phyloP scores from a whole-genome alignment of 2,797 vertebrate genomes.

The Sandelia bainsii region DNA sequence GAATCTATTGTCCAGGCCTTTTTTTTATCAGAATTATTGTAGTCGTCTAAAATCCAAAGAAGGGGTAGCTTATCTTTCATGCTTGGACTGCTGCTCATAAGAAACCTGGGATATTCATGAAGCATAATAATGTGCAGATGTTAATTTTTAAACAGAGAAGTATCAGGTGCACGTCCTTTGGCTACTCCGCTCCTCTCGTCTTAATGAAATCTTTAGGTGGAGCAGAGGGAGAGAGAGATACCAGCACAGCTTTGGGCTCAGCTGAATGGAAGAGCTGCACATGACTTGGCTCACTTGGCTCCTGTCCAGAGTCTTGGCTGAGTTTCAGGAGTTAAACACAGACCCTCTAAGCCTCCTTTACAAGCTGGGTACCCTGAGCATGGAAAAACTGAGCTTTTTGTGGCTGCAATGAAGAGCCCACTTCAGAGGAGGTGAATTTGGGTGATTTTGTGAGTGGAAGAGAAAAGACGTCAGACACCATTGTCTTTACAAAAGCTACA shows the following conservation, averaged over 20 bases:
- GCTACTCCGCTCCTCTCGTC: conserved; percentile 72
- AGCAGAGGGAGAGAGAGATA: conserved; percentile 65
- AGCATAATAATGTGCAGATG: conserved; percentile 83
- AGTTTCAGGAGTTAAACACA: conserved; percentile 87
- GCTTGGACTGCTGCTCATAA: conserved; percentile 65
- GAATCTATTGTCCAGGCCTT: conserved; percentile 47
- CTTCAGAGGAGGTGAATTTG: conserved; percentile 72
- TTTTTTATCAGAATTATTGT: conserved; percentile 43
- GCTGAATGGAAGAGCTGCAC: conserved; percentile 81
- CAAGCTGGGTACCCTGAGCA: conserved; percentile 80
- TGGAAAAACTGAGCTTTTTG: conserved; percentile 80
- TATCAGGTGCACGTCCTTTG: conserved; percentile 84
- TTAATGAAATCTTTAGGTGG: conserved; percentile 84
- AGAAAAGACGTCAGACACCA: conserved; percentile 50
- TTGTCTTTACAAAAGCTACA: conserved; percentile 53
- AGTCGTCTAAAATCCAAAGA: conserved; percentile 58
- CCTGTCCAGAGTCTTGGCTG: conserved; percentile 79
- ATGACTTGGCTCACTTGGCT: conserved; percentile 81
- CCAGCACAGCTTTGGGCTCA: conserved; percentile 74
- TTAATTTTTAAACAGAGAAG: conserved; percentile 86
- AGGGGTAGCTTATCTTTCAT: conserved; percentile 69
- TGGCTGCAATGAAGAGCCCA: conserved; percentile 64
- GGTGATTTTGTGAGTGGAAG: conserved; percentile 44
- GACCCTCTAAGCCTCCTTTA: conserved; percentile 83
- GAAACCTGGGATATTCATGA: conserved; percentile 84